Conservation (phyloP, 2,113 vertebrate species). For the Microtus montanus region DNA sequence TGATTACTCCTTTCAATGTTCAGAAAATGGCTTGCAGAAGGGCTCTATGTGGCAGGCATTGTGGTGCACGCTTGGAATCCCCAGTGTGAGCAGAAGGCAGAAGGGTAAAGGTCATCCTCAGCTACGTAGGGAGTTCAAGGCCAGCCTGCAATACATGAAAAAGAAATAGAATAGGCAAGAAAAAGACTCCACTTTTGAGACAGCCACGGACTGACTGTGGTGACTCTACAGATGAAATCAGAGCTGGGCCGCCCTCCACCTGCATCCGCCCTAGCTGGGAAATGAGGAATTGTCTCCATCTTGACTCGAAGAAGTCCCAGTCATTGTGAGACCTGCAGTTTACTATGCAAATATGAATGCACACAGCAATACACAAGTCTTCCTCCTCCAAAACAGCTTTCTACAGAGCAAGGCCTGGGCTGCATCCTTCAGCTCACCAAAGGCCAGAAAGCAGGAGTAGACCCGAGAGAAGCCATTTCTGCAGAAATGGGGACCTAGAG, state of each 20-base stretch:
- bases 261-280: no score
- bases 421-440: background rate
- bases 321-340: background rate
- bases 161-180: background rate
- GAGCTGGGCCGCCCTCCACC: accelerated
- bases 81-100: background rate
- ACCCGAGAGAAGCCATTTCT: background rate
- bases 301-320: no score
- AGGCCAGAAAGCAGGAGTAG: background rate
- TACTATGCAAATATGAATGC: accelerated
- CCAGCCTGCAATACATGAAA: background rate
- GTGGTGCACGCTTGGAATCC: background rate
- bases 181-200: background rate
- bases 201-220: background rate
- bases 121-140: background rate
- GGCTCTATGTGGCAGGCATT: background rate
- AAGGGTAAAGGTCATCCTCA: background rate
- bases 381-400: background rate
- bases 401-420: background rate
- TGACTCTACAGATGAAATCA: background rate
- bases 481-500: no score
- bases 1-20: background rate
- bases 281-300: background rate
- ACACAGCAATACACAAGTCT: no score
- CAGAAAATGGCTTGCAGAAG: background rate